These are phyloP conservation scores for Idris sp. DNA, from an alignment of 1,140 invertebrate genomes.

Conservation along the genomic window DNA sequence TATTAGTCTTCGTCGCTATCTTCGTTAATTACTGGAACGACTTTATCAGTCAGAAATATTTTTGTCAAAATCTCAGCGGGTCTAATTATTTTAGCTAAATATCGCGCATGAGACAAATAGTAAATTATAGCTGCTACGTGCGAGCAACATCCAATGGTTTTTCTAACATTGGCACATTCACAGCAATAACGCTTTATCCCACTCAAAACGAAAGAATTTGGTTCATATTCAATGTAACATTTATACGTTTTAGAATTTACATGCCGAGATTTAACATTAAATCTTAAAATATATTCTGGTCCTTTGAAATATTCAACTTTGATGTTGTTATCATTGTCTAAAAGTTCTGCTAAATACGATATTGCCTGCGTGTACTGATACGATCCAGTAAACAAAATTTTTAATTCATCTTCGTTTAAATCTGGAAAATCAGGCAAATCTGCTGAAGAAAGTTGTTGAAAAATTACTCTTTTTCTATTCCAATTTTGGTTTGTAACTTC, in stretches of 20 bases:
- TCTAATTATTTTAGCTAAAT: slow-evolving; percentile 37
- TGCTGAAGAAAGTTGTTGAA: slow-evolving; percentile 10
- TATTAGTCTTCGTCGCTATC: slow-evolving; percentile 37
- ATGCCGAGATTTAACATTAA: slow-evolving; percentile 31
- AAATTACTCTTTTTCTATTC: slow-evolving; percentile 18
- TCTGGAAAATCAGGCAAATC: slow-evolving; percentile 29
- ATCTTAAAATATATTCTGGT: slow-evolving; percentile 10
- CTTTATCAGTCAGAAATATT: slow-evolving; percentile 16
- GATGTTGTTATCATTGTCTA: slow-evolving; percentile 6
- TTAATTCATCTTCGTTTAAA: slow-evolving; percentile 11
- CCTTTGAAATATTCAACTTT: slow-evolving; percentile 21
- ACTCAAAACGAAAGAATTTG: not conserved
- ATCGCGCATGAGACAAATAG: slow-evolving; percentile 37
- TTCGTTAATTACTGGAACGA: slow-evolving; percentile 26
- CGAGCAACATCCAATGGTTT: slow-evolving; percentile 42
- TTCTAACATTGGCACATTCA: slow-evolving; percentile 42
- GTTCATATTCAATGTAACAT: slow-evolving; percentile 33
- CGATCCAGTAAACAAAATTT: slow-evolving; percentile 1
- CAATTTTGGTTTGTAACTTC: slow-evolving; percentile 17
- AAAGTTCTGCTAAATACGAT: slow-evolving; percentile 37
- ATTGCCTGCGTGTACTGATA: slow-evolving; percentile 2
- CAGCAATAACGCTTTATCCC: slow-evolving; percentile 43
- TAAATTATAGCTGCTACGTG: slow-evolving; percentile 46
- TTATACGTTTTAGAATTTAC: slow-evolving; percentile 24
- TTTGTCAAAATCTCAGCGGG: slow-evolving; percentile 20